Evolutionary conservation across 37 sponge, comb jelly and placozoan species (phyloP), one percentile per base, ranked within the genome.

Genomic region (Beroe forskalii): DNA sequence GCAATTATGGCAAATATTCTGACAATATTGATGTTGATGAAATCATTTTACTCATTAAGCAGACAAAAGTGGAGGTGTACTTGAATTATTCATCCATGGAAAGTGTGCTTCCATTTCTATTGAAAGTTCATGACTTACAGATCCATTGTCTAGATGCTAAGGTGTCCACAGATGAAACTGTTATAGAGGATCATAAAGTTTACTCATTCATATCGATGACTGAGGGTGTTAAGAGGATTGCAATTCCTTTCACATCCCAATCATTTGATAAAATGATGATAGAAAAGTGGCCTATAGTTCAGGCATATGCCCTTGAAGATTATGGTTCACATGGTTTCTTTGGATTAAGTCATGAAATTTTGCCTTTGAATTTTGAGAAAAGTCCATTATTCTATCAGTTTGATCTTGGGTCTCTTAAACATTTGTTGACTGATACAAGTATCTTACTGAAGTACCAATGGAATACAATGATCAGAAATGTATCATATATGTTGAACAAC

Each of bases 361-460:
- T 80, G 24, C 86, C 86, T 42, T 48, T 80, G 24, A 27, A 80
- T 25, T 80, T 80, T 80, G 55, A 80, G 35, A 36, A 32, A 32
- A 27, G 27, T 33, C 4, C n/a, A 24, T 12, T 80, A 1, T 80
- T 44, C 30, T 6, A 23, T 22, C 24, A 41, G 9, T 80, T 80
- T 80, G 86, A 80, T 80, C n/a, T 80, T 1, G 86, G 86, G 40
- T 80, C 86, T 23, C 55, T 80, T n/a, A 80, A 80, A 44, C 86
- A 80, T 23, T 6, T 80, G 44, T 37, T 80, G 6, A 80, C 37
- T n/a, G 86, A 80, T 44, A 27, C 55, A 28, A 44, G 55, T 25
- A 30, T 44, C 3, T 44, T 80, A 25, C 27, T 80, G 35, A 80
- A 44, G 2, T 80, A 38, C 28, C 86, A 80, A 48, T 80, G 86